Evolutionary conservation across 1,140 invertebrate genomes (phyloP), one percentile per base, ranked within the genome.

Genomic region (Zaprionus africanus): DNA sequence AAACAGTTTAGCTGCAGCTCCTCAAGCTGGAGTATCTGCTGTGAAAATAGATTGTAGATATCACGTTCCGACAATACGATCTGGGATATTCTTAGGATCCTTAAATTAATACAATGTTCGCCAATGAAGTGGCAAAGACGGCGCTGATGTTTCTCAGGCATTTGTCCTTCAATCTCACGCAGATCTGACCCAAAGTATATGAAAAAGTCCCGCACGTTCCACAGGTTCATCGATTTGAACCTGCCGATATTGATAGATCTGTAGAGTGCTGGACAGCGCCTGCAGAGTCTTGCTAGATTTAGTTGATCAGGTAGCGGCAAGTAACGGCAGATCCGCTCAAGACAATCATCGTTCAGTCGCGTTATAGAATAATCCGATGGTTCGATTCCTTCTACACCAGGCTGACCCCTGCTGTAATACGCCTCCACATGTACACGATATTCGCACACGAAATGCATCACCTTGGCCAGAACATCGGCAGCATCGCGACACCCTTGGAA

Each of bases 341-440:
- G 46, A 28, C 62, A 64, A 36, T 64, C 62, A 13, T 64, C 49
- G 31, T 53, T 64, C 5, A 64, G 31, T 15, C 15, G 46, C 31
- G 22, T 13, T 24, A 64, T 15, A 28, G 22, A 6, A 6, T 24
- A 17, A 43, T 43, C 41, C 13, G 43, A 13, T 19, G 43, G 7
- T 4, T 34, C 19, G n/a, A 22, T 22, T 6, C 1, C 4, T 17
- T 38, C 46, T 9, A 64, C 46, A 12, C 28, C 31, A 1, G 62
- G 62, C 46, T 64, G 62, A 38, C 62, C 62, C 62, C 62, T 53
- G 46, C 62, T 64, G n/a, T 53, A 19, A 12, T n/a, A 64, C 1
- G 62, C 12, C 28, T 34, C 11, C 49, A 64, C 49, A 22, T 24
- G 15, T 1, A 64, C 5, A 2, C 4, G 17, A 12, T 7, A 22